A percentile compares a stretch with the other conserved stretches of the same genome.
Conservation (phyloP, 2,797 vertebrate species). For the Halcyon badia region DNA sequence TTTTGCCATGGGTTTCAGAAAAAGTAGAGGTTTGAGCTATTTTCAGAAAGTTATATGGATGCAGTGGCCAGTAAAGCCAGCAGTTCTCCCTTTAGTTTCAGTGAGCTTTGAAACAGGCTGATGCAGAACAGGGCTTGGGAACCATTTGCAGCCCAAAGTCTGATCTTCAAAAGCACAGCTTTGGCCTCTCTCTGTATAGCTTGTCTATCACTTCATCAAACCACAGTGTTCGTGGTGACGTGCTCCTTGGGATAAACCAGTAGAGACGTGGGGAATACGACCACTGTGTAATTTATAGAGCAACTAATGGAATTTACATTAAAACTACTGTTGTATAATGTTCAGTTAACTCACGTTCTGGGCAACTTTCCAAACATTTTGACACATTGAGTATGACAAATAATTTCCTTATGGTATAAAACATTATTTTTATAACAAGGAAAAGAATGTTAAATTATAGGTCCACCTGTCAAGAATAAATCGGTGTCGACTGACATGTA, state of each 20-base stretch:
- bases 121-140: accelerated
- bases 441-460: neutral
- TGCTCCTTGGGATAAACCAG: neutral
- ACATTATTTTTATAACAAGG: neutral
- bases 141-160: neutral
- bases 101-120: neutral
- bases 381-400: neutral
- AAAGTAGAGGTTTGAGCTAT: neutral
- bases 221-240: neutral
- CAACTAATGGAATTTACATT: neutral
- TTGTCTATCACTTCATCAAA: neutral
- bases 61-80: accelerated
- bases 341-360: neutral
- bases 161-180: neutral
- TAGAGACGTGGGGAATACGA: neutral
- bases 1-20: neutral
- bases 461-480: constrained; percentile 17
- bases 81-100: neutral
- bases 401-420: neutral
- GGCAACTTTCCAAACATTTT: constrained; percentile 20
- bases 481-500: neutral
- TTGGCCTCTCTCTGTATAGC: accelerated
- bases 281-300: neutral
- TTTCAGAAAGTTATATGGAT: neutral
- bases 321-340: neutral